Evolutionary conservation across 2,888 invertebrate genomes (phyloP), one percentile per base, ranked within the genome.

Genomic region (Stratiomys singularior): DNA sequence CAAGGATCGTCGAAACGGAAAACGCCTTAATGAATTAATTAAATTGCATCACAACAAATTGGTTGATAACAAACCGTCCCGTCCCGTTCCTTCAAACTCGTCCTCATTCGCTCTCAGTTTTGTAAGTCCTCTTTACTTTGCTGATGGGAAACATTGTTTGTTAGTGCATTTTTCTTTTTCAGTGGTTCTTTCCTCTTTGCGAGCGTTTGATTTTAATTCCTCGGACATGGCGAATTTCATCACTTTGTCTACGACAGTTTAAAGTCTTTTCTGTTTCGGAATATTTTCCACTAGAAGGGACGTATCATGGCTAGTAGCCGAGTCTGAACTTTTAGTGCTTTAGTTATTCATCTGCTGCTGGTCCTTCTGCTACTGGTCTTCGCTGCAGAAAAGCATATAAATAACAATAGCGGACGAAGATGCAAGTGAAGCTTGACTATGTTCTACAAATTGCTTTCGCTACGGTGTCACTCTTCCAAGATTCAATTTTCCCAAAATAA

Each of bases 31-130:
- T 74, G 74, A 74, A 58, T 74, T 74, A 74, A 74, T 74, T 74
- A 74, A 74, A 74, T 74, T 74, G 74, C 74, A 58, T 30, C 37
- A 60, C 74, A 74, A 74, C 74, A 74, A 74, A 74, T 74, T 74
- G 74, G 25, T 25, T 58, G 58, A 74, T 74, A 37, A n/a, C 18
- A 69, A 46, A 5, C 66, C 21, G 23, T 46, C 15, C 11, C 47
- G 21, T 13, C 1, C 28, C 21, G 7, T n/a, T 21, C 18, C 5
- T 27, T n/a, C 37, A 15, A 21, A 13, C 66, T 21, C 66, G 66
- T 37, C 9, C 37, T 9, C 5, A 37, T 37, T 37, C 37, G 9
- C 3, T 37, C 9, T 52, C 52, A 5, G 4, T n/a, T 13, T 52
- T 4, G 52, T 52, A n/a, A n/a, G 66, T 37, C 30, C 21, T n/a